A percentile compares a stretch with the other conserved stretches of the same genome.
These are phyloP conservation scores for Spilogale gracilis DNA, from an alignment of 2,113 vertebrate species.

Conservation along the genomic window DNA sequence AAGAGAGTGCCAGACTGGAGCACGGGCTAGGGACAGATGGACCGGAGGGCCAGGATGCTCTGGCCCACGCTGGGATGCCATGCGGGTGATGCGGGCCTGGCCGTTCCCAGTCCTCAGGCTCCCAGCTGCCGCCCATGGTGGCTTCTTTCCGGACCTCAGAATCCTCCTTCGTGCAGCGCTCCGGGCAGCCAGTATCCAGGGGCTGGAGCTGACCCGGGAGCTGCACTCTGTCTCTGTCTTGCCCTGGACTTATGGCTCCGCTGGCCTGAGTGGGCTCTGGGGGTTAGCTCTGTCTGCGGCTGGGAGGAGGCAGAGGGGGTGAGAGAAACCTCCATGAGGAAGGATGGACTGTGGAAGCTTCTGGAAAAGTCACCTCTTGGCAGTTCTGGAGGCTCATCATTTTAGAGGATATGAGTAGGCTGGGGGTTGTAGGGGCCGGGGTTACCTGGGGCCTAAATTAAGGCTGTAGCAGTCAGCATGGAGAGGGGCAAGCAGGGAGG, in stretches of 20 bases:
- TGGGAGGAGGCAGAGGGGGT: background rate
- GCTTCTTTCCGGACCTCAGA: background rate
- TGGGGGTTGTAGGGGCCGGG: background rate
- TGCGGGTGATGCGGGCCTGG: too few species aligned
- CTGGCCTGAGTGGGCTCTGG: background rate
- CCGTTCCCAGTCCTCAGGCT: background rate
- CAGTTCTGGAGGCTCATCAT: background rate
- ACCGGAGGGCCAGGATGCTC: background rate
- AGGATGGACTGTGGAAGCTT: background rate
- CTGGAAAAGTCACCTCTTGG: background rate
- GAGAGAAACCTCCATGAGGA: background rate
- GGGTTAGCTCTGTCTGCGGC: background rate
- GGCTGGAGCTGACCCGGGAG: background rate
- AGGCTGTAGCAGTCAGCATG: background rate
- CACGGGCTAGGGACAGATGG: background rate
- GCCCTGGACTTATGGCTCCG: background rate
- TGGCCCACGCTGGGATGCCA: background rate
- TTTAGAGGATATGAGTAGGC: background rate
- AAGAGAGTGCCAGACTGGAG: background rate
- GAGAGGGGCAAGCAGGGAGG: background rate
- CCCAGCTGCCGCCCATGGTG: background rate
- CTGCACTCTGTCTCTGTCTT: background rate
- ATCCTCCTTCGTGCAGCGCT: background rate
- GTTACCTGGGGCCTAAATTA: background rate
- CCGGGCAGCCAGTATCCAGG: background rate